Evolutionary conservation across 1,140 invertebrate genomes (phyloP), one percentile per base, ranked within the genome.

Genomic region (Holcopasites calliopsidis): DNA sequence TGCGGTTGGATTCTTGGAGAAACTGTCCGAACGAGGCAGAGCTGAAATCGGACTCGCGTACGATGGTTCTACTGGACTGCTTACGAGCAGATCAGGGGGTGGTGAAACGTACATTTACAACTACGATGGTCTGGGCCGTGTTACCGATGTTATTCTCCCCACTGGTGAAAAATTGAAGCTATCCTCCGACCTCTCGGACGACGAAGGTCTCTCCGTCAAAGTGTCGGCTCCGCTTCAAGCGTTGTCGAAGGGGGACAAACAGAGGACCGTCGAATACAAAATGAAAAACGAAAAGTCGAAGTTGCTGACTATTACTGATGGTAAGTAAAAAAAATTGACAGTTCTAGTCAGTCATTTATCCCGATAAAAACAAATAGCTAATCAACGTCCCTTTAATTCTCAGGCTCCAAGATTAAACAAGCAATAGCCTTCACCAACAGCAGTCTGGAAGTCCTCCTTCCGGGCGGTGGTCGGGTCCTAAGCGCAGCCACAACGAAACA

Each of bases 41-140:
- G 94, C 95, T 13, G 96, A 97, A 90, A 96, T 97, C 62, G 95
- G 95, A 82, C 91, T 97, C 74, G 96, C 97, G 88, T 98, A 97
- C 85, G 96, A 97, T 84, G 95, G 95, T 64, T 95, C 95, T 74
- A 95, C 95, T 33, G 97, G 96, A 10, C 91, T 97, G 70, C 88
- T 97, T 0, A 95, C 95, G 38, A 97, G 96, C 77, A 93, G 95
- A 85, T 96, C 95, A 38, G 95, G 95, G 95, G 95, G 95, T 74
- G 95, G 95, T n/a, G 94, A 97, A 89, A 97, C 96, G 0, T 97
- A 95, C 74, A 95, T 98, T 70, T 98, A 98, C 87, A 95, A 96
- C 85, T 98, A 98, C 82, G 96, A 98, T 83, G 94, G 94, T 86
- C 93, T 97, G 62, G 97, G 97, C 7, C 93, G 97, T 35, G 94